Evolutionary conservation across 1,140 invertebrate species (phyloP), one percentile per base, ranked within the genome.

Genomic region (Pseudomyrmex dendroicus): DNA sequence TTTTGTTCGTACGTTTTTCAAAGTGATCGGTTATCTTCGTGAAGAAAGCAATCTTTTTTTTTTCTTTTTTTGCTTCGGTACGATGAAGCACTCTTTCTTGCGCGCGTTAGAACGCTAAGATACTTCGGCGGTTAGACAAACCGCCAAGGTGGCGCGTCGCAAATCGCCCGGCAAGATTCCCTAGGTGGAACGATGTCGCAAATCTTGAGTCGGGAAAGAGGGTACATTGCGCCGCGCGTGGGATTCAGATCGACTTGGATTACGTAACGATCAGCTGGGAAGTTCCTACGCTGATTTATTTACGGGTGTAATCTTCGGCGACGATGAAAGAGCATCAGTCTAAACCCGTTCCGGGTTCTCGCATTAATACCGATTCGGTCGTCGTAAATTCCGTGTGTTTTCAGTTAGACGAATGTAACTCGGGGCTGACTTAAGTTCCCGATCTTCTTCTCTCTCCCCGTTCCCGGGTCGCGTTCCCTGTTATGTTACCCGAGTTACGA

Each of bases 261-360:
- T 80, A 80, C 76, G 76, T 80, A 80, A 80, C 76, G 76, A 80
- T 80, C 76, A 80, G 76, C 76, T 80, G 76, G 76, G 66, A 72
- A 70, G 73, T 77, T 80, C 44, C 66, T 70, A 70, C 76, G 76
- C 76, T 80, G 76, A 80, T 80, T 80, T 80, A 80, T 80, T 80
- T 80, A 80, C 76, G 66, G 54, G 20, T 25, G 76, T 80, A 80
- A 80, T 80, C 76, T 80, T 56, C 76, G 76, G 66, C 56, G 76
- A 80, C 76, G 76, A 72, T 80, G 76, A 80, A 35, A 35, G 35
- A 80, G 66, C 76, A 80, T 80, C 76, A 80, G 76, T 80, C 76
- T 72, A 35, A 35, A 54, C 12, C 64, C 35, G 76, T 70, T 66
- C 56, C 9, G 66, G 44, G 76, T 25, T 80, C 35, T 35, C 76